Base-by-base conservation (phyloP, 2,113 vertebrate genomes). In the Poeciliopsis occidentalis region DNA sequence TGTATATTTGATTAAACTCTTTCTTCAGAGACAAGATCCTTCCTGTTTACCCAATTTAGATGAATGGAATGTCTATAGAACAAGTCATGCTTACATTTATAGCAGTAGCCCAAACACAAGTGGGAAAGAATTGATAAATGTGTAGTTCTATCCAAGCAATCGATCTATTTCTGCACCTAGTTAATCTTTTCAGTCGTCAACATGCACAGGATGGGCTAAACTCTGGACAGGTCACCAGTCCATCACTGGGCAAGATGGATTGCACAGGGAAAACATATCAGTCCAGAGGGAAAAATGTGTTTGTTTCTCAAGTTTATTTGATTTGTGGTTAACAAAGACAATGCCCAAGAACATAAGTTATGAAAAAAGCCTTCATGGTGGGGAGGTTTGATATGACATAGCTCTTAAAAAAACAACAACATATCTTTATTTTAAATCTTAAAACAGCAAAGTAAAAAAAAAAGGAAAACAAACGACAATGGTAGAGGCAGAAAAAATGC, bases 281-380 rank as follows among this genome's bases (percentile, higher is more conserved):
- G 10, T 37, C 19, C 4, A 29, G 29, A 8, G 4, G 17, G 61
- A 37, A 57, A 37, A 60, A 26, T 3, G 70, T 70, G 81, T 91
- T 90, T 85, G 92, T 94, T 95, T 95, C 90, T 94, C 90, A 92
- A 90, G 86, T 90, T 95, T 95, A 94, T 93, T 93, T 85, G 87
- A 94, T 94, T 84, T 82, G 96, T 96, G 95, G 95, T 96, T 96
- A 96, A 96, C 94, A 96, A 97, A 97, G 94, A 95, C 94, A 96
- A 96, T 90, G 93, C 95, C 94, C 95, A 93, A 91, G 94, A 96
- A 96, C 93, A 94, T 82, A 92, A 92, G 89, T 87, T 95, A 96
- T 91, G 94, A 94, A 95, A 87, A 76, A 78, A 89, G 86, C 88
- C 87, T 94, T 94, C 88, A 94, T 93, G 92, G 90, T 86, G 69